Evolutionary conservation across 2,113 vertebrate genomes (phyloP), one percentile per base, ranked within the genome.

Genomic region (Okapia johnstoni): DNA sequence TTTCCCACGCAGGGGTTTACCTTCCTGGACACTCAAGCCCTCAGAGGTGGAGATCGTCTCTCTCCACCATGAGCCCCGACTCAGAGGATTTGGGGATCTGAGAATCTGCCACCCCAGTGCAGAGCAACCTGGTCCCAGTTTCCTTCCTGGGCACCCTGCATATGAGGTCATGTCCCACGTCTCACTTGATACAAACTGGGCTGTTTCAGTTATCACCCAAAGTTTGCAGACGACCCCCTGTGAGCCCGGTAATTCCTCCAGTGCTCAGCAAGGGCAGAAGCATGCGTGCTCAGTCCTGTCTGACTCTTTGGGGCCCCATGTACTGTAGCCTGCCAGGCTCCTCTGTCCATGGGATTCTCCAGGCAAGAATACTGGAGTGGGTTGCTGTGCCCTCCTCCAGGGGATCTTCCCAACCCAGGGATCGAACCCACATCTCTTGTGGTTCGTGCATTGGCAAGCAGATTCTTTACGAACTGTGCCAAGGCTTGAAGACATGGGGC

Each of bases 1-100:
- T 61, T 1, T 83, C 13, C 33, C 40, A 12, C 1, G 4, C 48
- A 10, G 12, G 33, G n/a, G 10, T 57, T 92, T 7, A 11, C 80
- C 36, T 21, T 10, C 19, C 43, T 0, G 9, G 55, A 43, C 16
- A 9, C 6, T 17, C 7, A 9, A 28, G 5, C 12, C 23, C 15
- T 2, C 66, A 5, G 33, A 76, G 46, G 14, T n/a, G n/a, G 0
- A 0, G 8, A 15, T 36, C 19, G 57, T 57, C 43, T 30, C 5
- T 46, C 85, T 94, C 8, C 14, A 80, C 15, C 6, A 0, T 0
- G 16, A 81, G n/a, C 8, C 60, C 57, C 6, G 6, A 19, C 14
- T 77, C 6, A 33, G 40, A 66, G 94, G 48, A 1, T 52, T 16
- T 80, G 1, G 6, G 80, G 52, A 77, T 66, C 73, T 6, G 36